Evolutionary conservation across 2,888 invertebrate species (phyloP), one percentile per base, ranked within the genome.

Genomic region (Ceratothoa steindachneri): DNA sequence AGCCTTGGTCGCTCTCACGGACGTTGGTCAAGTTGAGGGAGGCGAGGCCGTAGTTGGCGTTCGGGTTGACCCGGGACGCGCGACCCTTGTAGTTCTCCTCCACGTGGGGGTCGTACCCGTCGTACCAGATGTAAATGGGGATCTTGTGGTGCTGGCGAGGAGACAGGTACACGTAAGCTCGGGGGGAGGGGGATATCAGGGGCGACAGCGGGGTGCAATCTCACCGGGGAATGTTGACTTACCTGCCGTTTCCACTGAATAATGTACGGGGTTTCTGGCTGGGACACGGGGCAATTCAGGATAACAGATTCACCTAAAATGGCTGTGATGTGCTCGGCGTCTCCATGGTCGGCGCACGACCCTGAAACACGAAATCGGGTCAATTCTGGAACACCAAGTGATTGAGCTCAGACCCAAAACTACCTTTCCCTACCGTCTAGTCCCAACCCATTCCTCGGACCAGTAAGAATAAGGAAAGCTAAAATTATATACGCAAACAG

Each of bases 161-260:
- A 30, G 24, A 4, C 24, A 41, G 30, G 15, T 64, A 64, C 19
- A 51, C n/a, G n/a, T n/a, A n/a, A n/a, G n/a, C n/a, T n/a, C n/a
- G n/a, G n/a, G n/a, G n/a, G n/a, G n/a, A n/a, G n/a, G n/a, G n/a
- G n/a, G n/a, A n/a, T n/a, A n/a, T n/a, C n/a, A n/a, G n/a, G n/a
- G n/a, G n/a, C n/a, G n/a, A n/a, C n/a, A n/a, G n/a, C n/a, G n/a
- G n/a, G n/a, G n/a, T n/a, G n/a, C n/a, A n/a, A n/a, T n/a, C 30
- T 41, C 24, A n/a, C 52, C 51, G 92, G 91, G 92, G 94, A 94
- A 92, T 95, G 94, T 91, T 96, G 97, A 90, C 93, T 93, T 97
- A 94, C 94, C 93, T 95, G 94, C 91, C 96, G 97, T 90, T 94
- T 93, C 97, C 97, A 97, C 89, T 95, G 95, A 87, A 97, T 91